phyloP scores from a whole-genome alignment of 2,888 invertebrate species.

The Alitta virens region DNA sequence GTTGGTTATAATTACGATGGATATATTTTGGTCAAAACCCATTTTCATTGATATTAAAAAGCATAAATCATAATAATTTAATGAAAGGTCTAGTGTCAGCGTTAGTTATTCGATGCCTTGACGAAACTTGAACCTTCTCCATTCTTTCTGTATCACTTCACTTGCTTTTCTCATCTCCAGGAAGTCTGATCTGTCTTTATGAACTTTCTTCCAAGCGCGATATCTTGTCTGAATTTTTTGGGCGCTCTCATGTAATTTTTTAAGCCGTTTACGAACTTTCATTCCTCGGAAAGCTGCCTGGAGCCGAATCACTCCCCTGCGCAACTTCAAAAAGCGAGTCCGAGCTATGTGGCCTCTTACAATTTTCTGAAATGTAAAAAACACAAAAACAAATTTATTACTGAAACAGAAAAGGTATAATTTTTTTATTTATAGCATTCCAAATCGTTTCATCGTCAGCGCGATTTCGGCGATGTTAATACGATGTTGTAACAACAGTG shows the following conservation, averaged over 20 bases:
- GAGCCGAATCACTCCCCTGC: constrained; percentile 7
- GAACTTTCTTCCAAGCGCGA: constrained; percentile 1
- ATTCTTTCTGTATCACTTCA: constrained; percentile 13
- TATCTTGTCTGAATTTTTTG: constrained; percentile 9
- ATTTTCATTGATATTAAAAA: too few relatives aligned
- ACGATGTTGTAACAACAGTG: too few relatives aligned
- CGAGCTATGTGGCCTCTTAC: constrained; percentile 11
- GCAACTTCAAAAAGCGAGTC: constrained; percentile 11
- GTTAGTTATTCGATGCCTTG: constrained; percentile 13
- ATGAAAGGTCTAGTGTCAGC: too few relatives aligned
- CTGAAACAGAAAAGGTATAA: too few relatives aligned
- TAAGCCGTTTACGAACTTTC: not conserved
- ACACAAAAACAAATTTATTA: too few relatives aligned
- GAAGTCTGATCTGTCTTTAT: constrained; percentile 5
- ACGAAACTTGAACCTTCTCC: constrained; percentile 11
- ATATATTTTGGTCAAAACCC: too few relatives aligned
- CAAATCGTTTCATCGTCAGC: too few relatives aligned
- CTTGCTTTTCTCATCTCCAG: constrained; percentile 12
- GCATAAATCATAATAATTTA: too few relatives aligned
- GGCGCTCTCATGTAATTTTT: constrained; percentile 8
- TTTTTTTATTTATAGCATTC: too few relatives aligned
- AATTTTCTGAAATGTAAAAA: constrained; percentile 5
- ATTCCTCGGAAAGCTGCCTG: constrained; percentile 12
- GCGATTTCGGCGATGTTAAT: too few relatives aligned
- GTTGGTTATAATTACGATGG: too few relatives aligned